A percentile compares a stretch with the other conserved stretches of the same genome.
Conservation (phyloP, 1,140 invertebrate species). For the Leptopilina clavipes region DNA sequence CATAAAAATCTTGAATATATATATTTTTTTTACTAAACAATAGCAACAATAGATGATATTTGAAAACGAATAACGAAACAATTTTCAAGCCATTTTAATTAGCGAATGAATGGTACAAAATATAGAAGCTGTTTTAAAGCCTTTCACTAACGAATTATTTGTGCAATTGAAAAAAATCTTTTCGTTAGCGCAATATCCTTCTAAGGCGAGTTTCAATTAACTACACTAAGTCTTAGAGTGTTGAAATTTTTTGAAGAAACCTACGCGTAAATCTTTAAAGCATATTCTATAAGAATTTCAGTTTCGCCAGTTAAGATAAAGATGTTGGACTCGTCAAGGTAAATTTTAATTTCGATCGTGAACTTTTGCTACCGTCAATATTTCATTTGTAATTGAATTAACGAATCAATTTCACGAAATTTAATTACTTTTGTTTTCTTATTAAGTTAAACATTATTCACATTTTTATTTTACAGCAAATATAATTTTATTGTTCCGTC, state of each 20-base stretch:
- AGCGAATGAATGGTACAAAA: not conserved
- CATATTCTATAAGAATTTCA: not conserved
- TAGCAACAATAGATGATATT: no score
- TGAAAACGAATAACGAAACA: not conserved
- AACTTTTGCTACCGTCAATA: not conserved
- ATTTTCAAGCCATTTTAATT: not conserved
- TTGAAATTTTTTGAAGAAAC: slow-evolving; percentile 31
- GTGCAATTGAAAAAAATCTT: slow-evolving; percentile 30
- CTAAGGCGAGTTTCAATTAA: slow-evolving; percentile 28
- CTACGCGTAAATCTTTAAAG: slow-evolving; percentile 7
- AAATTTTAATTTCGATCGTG: not conserved
- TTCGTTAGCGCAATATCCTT: slow-evolving; percentile 18
- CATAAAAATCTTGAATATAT: not conserved
- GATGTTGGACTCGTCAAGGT: not conserved
- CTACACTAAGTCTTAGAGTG: slow-evolving; percentile 11
- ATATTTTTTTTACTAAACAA: not conserved
- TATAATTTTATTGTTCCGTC: no score
- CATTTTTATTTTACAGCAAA: no score
- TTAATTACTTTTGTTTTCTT: no score
- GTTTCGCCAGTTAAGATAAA: slow-evolving; percentile 6
- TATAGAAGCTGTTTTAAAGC: not conserved
- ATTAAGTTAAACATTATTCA: no score
- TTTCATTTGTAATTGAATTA: no score
- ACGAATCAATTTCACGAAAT: no score
- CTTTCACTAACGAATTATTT: slow-evolving; percentile 30